Percentiles rank a stretch among this genome's conserved stretches.
phyloP scores from a whole-genome alignment of 2,113 vertebrate species.

The Poecile atricapillus region DNA sequence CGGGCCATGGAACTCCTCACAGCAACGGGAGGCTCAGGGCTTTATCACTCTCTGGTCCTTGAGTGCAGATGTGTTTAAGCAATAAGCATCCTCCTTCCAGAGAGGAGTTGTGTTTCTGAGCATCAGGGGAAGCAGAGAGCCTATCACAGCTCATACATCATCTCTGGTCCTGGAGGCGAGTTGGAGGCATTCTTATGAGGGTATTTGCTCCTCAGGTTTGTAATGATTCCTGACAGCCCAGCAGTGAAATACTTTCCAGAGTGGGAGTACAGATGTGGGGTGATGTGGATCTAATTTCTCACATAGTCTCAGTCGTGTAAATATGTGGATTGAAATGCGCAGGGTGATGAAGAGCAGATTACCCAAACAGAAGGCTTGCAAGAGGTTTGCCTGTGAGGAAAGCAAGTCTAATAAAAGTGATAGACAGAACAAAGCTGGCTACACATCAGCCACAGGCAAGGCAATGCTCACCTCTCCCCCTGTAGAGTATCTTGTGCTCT shows the following conservation, averaged over 20 bases:
- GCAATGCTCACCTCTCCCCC: not conserved
- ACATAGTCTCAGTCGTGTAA: not conserved
- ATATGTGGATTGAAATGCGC: not conserved
- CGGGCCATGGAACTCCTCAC: not conserved
- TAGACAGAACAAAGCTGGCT: not conserved
- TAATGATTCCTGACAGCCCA: conserved; percentile 51
- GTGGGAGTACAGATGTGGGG: not conserved
- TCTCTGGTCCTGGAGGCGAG: not conserved
- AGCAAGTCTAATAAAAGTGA: conserved; percentile 35
- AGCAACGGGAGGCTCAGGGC: not conserved
- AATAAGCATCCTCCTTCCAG: not conserved
- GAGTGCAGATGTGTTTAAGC: not conserved
- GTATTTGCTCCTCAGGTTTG: not conserved
- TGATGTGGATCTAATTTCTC: conserved; percentile 38
- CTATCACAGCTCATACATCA: not conserved
- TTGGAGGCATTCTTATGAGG: not conserved
- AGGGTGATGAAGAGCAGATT: conserved; percentile 48
- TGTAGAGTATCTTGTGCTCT: not conserved
- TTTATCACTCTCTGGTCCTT: not conserved
- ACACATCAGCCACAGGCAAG: not conserved
- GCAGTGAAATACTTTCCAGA: conserved; percentile 32
- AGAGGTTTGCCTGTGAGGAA: not conserved
- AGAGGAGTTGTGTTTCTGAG: not conserved
- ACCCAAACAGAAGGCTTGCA: not conserved
- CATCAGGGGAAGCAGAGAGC: not conserved